Base-by-base conservation (phyloP, 2,797 vertebrate species). In the Paramormyrops hopkinsi region DNA sequence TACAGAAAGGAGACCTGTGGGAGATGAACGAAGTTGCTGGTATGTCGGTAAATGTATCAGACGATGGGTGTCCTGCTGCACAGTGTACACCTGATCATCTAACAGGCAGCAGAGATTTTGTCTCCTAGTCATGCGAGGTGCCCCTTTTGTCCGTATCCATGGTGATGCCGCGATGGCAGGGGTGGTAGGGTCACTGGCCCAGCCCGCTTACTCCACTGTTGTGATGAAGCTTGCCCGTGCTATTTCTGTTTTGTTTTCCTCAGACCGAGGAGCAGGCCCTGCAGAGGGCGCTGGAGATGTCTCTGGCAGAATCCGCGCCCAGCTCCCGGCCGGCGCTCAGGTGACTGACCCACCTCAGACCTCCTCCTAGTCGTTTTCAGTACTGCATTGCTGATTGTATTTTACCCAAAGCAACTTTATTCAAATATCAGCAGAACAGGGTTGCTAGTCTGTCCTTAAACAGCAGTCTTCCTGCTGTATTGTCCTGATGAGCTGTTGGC, bases 251-350 rank as follows among this genome's bases (percentile, higher is more conserved):
- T 12, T 22, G 41, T 37, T 25, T 69, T 1, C 33, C 73, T 79
- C 94, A 99, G 99, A 98, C 97, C 0, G 98, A 99, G 90, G 98
- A 99, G 88, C 98, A 99, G 93, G 99, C 98, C 33, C 95, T 99
- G 91, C 98, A 99, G 92, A 96, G 96, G 91, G 98, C 98, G 59
- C 95, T 99, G 93, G 98, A 98, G 94, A 97, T 99, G 95, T 99
- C 99, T 19, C 92, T 99, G 94, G 96, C 97, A 82, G 98, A 99
- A 89, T 96, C 97, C 0, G 93, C 94, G 7, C 88, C 0, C 44
- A 48, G 91, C 0, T 91, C 93, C 65, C 94, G 93, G 87, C 93
- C 94, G 2, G 7, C 92, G 2, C 95, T 94, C 6, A 97, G 94
- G 96, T 97, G 92, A 92, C 91, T 17, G 29, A 87, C 89, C 54